Evolutionary conservation across 2,888 invertebrate genomes (phyloP), one percentile per base, ranked within the genome.

Genomic region (Cantharis nigra): DNA sequence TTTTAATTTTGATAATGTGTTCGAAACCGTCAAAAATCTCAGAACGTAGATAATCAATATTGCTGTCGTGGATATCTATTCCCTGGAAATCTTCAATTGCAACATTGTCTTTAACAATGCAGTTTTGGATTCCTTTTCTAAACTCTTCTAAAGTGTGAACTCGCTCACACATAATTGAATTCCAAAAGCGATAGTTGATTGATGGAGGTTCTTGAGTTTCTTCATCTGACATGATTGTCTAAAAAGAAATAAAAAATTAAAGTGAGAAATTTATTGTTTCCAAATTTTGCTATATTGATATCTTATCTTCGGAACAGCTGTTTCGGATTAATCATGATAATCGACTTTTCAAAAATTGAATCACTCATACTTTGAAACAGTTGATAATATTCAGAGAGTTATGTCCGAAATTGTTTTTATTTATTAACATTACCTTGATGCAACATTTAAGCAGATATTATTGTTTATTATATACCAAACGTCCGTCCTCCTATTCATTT

Each of bases 101-200:
- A 9, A 78, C 75, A 0, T 70, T 65, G 3, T 78, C 70, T 23
- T 63, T 30, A 9, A 3, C 16, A 20, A 78, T 73, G 67, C 78
- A 75, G 16, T 72, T 26, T 28, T 75, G n/a, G 9, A 78, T 49
- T 20, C 75, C 78, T 10, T 33, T 9, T 14, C 63, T 70, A 18
- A 78, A 33, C 2, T 49, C 65, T 14, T 65, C 63, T 9, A n/a
- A 23, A 3, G 75, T 69, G 20, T 70, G 3, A 16, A 72, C 67
- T 3, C 64, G n/a, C 9, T 75, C 72, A 14, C 72, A 75, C 1
- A 67, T 70, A 10, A 78, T 72, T 13, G 78, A 75, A 16, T 73
- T 49, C 75, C 69, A 71, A 30, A 75, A 78, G 13, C 75, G 26
- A 20, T 78, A 78, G 65, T 78, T 65, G 16, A 69, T 75, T 33